Evolutionary conservation across 2,888 invertebrate species (phyloP).

Genomic region (Ditylenchus weischeri): DNA sequence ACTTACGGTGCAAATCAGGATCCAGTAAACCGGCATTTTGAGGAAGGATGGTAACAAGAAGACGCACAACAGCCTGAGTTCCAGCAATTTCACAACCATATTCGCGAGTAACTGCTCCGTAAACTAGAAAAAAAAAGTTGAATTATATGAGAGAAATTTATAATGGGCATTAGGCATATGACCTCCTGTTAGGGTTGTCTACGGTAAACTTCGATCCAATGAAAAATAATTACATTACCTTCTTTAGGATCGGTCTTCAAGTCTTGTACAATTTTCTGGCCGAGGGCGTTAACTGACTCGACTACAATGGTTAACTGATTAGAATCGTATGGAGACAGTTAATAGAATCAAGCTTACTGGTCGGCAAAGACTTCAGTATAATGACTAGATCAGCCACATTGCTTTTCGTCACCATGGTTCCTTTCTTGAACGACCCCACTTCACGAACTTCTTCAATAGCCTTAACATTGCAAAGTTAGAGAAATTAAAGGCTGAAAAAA

Average conservation of each 20-base stretch:
- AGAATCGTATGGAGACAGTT: too few relatives aligned
- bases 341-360: constrained; percentile 26
- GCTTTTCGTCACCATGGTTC: constrained; percentile 90
- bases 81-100: constrained; percentile 84
- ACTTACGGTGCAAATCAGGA: constrained; percentile 72
- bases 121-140: constrained; percentile 28
- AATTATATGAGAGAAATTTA: too few relatives aligned
- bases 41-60: constrained; percentile 87
- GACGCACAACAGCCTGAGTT: constrained; percentile 78
- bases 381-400: constrained; percentile 70
- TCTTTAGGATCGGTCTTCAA: constrained; percentile 66
- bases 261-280: constrained; percentile 80
- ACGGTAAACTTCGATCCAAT: background rate
- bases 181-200: too few relatives aligned
- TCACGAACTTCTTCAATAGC: constrained; percentile 89
- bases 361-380: constrained; percentile 39
- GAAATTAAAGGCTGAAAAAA: background rate
- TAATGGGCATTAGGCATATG: background rate
- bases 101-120: constrained; percentile 41
- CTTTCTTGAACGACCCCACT: constrained; percentile 95
- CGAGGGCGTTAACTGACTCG: constrained; percentile 87
- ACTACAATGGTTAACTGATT: constrained; percentile 61
- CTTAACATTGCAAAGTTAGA: constrained; percentile 60
- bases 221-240: background rate
- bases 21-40: constrained; percentile 89